Evolutionary conservation across 2,113 vertebrate genomes (phyloP), one percentile per base, ranked within the genome.

Genomic region (Sylvia atricapilla): DNA sequence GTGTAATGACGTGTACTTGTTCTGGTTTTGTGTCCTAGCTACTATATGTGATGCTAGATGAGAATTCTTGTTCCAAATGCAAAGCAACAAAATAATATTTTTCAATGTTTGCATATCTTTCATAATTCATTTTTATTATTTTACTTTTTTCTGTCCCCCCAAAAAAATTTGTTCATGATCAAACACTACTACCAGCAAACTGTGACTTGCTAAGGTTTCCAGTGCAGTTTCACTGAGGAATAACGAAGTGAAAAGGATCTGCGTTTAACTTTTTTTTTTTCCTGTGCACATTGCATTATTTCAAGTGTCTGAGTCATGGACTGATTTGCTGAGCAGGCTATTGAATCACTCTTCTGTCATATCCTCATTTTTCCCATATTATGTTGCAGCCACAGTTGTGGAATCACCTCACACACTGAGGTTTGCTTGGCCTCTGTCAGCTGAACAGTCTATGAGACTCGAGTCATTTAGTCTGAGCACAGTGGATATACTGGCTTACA

Each of bases 1-100:
- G 31, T 8, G 1, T 52, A 46, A 27, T 28, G 18, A 15, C 10
- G 20, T 0, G 0, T 15, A 24, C 24, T 67, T 83, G 4, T 27
- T 80, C 53, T 22, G 5, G 3, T 6, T 69, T 74, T 78, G 12
- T 89, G 41, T 79, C 16, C 37, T 69, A 33, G 6, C 2, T 69
- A 43, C 12, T 47, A 78, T 33, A n/a, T 30, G 33, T 58, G 15
- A 81, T 67, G 30, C 16, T 59, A 47, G 7, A 8, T 59, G 16
- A 35, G 35, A 68, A 43, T 37, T 59, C 24, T 84, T 78, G 5
- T 64, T 89, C 30, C 15, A 58, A 84, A 66, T 23, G 1, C 9
- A 70, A 64, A 83, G 20, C 2, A 55, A 55, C 6, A 75, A 67
- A 73, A 31, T 22, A 67, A n/a, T 0, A 17, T 15, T 73, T 83